Base-by-base conservation (phyloP, 2,888 invertebrate genomes). In the Orchesellides sinensis region DNA sequence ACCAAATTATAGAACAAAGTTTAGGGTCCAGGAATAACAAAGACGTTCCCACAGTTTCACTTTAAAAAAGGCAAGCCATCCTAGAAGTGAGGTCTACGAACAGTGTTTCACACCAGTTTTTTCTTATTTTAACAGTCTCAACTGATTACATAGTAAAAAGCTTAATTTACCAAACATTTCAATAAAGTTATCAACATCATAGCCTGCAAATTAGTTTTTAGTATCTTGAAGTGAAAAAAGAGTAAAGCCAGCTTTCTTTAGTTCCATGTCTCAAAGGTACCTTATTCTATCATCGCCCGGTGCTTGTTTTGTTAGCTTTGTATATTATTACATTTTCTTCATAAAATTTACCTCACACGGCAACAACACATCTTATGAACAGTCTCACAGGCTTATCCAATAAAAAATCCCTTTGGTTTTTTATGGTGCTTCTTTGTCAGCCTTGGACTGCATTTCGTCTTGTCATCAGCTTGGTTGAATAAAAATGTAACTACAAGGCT, bases 391-490 rank as follows among this genome's bases (percentile, higher is more conserved):
- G n/a, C n/a, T n/a, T n/a, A n/a, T n/a, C n/a, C n/a, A n/a, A n/a
- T n/a, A n/a, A n/a, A n/a, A n/a, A n/a, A n/a, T n/a, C n/a, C n/a
- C n/a, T n/a, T n/a, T n/a, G n/a, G n/a, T n/a, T 40, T 40, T 40
- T 40, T 40, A 40, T 40, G 40, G 40, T 40, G 40, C 40, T 40
- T 10, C 17, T 52, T 10, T 52, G 19, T 17, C 3, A 56, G 6
- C 25, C 29, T 29, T 5, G 52, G 2, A 32, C 68, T 68, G 68
- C 17, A 17, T 2, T 17, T 29, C 52, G 68, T 68, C 68, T 52
- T 68, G 68, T 68, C 68, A 68, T 29, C 68, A 68, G 52, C 6
- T 52, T 52, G 19, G 19, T n/a, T 23, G 14, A 66, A 68, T 68
- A 27, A 27, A 63, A 63, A n/a, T 25, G 32, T 63, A 66, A 66